phyloP scores from a whole-genome alignment of 2,113 vertebrate species.

The Cynoglossus semilaevis region DNA sequence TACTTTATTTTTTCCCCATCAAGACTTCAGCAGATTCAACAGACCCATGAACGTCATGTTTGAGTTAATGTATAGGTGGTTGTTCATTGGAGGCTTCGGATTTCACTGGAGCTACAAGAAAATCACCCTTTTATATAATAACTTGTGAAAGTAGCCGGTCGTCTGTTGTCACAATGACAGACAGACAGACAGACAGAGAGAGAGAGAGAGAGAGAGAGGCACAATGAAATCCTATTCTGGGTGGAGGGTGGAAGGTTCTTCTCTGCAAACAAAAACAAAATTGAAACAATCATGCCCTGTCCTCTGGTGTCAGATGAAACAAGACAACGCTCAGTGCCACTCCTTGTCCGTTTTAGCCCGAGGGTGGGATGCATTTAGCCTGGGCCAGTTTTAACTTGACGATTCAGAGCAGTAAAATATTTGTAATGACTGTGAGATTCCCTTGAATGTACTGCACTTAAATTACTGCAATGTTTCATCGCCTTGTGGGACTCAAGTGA shows the following conservation, averaged over 20 bases:
- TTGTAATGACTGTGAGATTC: conserved; percentile 79
- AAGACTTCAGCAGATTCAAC: conserved; percentile 48
- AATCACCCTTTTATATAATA: conserved; percentile 34
- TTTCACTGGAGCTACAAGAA: conserved; percentile 26
- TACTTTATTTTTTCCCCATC: conserved; percentile 38
- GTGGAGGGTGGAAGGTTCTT: conserved; percentile 15
- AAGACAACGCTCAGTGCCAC: conserved; percentile 52
- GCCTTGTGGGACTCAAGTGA: conserved; percentile 74
- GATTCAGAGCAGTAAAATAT: conserved; percentile 75
- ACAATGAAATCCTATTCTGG: conserved; percentile 38
- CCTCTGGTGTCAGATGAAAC: conserved; percentile 59
- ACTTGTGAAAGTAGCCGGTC: conserved; percentile 29
- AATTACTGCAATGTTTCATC: conserved; percentile 76
- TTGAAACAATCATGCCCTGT: conserved; percentile 71
- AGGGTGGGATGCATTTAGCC: conserved; percentile 56
- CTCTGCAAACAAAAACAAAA: conserved; percentile 51
- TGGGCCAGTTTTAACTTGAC: conserved; percentile 65
- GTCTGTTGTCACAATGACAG: conserved; percentile 36
- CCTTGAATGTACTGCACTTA: conserved; percentile 81
- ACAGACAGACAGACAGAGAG: conserved; percentile 29
- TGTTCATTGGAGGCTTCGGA: conserved; percentile 37
- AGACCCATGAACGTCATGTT: conserved; percentile 49
- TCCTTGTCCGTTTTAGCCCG: conserved; percentile 55
- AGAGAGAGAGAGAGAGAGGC: conserved; percentile 30
- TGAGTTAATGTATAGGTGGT: conserved; percentile 44